Evolutionary conservation across 2,888 invertebrate genomes (phyloP), one percentile per base, ranked within the genome.

Genomic region (Dromius quadrimaculatus): DNA sequence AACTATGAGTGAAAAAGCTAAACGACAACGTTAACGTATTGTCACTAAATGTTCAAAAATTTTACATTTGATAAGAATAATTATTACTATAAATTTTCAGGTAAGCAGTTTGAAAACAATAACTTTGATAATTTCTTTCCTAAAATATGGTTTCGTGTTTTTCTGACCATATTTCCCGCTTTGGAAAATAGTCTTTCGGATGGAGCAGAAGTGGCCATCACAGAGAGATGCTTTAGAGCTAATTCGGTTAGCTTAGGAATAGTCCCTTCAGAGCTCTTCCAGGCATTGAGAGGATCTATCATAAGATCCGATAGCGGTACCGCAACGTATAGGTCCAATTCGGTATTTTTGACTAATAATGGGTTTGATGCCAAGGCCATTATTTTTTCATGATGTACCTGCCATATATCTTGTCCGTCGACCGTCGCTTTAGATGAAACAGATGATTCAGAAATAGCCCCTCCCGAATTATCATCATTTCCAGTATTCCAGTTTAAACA

Each of bases 341-440:
- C 32, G 5, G 71, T 73, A 72, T 71, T 71, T 23, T 73, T 54
- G 34, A 15, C 43, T 43, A 38, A 72, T 71, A 71, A 47, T 43
- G 66, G 66, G 32, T 32, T 32, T 6, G 5, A 5, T 32, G 32
- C 32, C 5, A 62, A n/a, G n/a, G n/a, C 72, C 71, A 73, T 68
- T 70, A 71, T 57, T 73, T 71, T 74, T 71, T 72, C 71, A 74
- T 74, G 23, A 71, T 74, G 72, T 65, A 57, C 71, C 69, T 71
- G 73, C 73, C 72, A 74, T 57, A 74, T 74, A 73, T 74, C 72
- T 72, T 72, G 72, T 63, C 43, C 72, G 69, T 71, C 38, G 64
- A 57, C 71, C 17, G 64, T 47, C 17, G 54, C 73, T 71, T 43
- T 57, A 47, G 73, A 71, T 72, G 64, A 47, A 47, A 47, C 47